Conservation (phyloP, 2,113 vertebrate species). For the Tretioscincus oriximinensis region DNA sequence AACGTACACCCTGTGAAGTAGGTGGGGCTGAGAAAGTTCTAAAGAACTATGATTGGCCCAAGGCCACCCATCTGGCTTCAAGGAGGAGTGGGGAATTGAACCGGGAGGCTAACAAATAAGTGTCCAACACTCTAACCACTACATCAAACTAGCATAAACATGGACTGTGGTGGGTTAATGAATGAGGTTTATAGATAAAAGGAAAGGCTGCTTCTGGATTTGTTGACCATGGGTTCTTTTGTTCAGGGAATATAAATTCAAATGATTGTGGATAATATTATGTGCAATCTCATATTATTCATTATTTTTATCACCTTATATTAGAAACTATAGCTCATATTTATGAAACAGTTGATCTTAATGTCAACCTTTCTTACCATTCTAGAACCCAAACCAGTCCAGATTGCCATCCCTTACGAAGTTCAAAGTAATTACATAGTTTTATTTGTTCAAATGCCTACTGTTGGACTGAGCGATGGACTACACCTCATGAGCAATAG, state of each 20-base stretch:
- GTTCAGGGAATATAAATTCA: background rate
- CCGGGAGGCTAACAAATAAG: too few relatives aligned
- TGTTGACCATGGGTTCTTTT: background rate
- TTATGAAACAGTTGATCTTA: background rate
- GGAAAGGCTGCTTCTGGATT: background rate
- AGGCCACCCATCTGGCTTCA: too few relatives aligned
- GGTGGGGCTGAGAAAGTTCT: too few relatives aligned
- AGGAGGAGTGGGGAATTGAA: too few relatives aligned
- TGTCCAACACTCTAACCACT: too few relatives aligned
- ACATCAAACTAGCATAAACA: too few relatives aligned
- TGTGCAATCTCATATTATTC: background rate
- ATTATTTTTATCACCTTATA: background rate
- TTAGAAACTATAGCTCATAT: background rate
- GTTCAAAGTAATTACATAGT: conserved; percentile 48
- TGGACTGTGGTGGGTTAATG: background rate
- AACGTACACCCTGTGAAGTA: too few relatives aligned
- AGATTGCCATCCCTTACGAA: conserved; percentile 58
- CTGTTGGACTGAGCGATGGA: conserved; percentile 69
- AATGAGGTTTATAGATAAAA: background rate
- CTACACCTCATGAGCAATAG: conserved; percentile 56
- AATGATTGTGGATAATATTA: background rate
- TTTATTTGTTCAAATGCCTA: conserved; percentile 65
- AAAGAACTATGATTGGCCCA: too few relatives aligned
- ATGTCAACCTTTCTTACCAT: conserved; percentile 3
- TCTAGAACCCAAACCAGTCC: conserved; percentile 68